These are phyloP conservation scores for Sphaeramia orbicularis DNA, from an alignment of 2,797 vertebrate genomes.

Conservation along the genomic window DNA sequence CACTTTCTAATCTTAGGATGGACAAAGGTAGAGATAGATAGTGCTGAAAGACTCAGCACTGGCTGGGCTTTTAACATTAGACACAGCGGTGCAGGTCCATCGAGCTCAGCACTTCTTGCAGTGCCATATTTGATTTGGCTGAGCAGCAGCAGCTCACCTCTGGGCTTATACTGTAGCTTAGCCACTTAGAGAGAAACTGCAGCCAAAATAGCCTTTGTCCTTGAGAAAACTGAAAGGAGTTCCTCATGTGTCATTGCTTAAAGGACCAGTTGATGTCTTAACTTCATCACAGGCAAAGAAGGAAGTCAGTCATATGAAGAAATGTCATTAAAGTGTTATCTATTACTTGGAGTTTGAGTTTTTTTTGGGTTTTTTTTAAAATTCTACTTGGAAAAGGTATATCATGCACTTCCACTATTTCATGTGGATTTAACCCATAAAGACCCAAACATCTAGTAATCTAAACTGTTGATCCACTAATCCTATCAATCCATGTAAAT, in stretches of 20 bases:
- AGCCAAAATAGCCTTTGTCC: slow-evolving; percentile 62
- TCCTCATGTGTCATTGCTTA: slow-evolving; percentile 42
- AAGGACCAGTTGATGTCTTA: slow-evolving; percentile 39
- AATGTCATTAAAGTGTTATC: slow-evolving; percentile 1
- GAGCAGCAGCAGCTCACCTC: slow-evolving; percentile 68
- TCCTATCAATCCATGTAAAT: too few species aligned
- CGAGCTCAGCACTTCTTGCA: slow-evolving; percentile 71
- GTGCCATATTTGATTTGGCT: slow-evolving; percentile 66
- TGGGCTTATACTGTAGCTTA: slow-evolving; percentile 57
- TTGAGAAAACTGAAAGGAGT: slow-evolving; percentile 51
- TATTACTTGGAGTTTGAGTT: slow-evolving; percentile 12
- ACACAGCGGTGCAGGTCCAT: slow-evolving; percentile 47
- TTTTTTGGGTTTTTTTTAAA: too few species aligned
- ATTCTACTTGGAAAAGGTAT: slow-evolving; percentile 18
- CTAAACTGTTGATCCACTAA: too few species aligned
- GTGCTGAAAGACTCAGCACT: slow-evolving; percentile 39
- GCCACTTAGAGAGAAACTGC: slow-evolving; percentile 53
- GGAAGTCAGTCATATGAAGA: slow-evolving; percentile 35
- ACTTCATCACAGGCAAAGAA: slow-evolving; percentile 45
- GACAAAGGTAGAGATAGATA: slow-evolving; percentile 45
- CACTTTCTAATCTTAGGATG: slow-evolving; percentile 26
- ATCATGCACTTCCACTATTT: slow-evolving; percentile 31
- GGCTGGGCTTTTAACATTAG: slow-evolving; percentile 57
- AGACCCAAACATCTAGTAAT: too few species aligned
- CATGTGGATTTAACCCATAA: background rate